Base-by-base conservation (phyloP, 2,113 vertebrate genomes). In the Xiphophorus hellerii region DNA sequence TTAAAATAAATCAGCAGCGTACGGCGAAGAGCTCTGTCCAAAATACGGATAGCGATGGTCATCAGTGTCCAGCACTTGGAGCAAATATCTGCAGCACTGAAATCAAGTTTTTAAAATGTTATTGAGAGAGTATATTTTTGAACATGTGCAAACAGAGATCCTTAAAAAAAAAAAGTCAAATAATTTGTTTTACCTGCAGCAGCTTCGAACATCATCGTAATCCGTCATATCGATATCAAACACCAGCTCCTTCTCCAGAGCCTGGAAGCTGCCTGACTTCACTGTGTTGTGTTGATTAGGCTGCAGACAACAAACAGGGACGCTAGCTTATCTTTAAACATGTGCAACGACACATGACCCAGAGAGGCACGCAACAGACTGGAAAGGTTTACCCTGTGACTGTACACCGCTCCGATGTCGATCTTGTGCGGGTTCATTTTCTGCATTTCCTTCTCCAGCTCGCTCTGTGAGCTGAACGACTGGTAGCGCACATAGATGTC, bases 141-240 rank as follows among this genome's bases (percentile, higher is more conserved):
- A 58, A 54, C 61, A 29, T 8, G 28, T 15, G 20, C 30, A 64
- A 5, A 25, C 31, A 25, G 29, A 64, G 5, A 25, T 17, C 8
- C 12, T 48, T 20, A 63, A 8, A 29, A 35, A 33, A 8, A 33
- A 64, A 2, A 35, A 17, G 6, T 63, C 0, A 62, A 2, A 65
- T 8, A 12, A 29, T 51, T 14, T 12, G 58, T 54, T 33, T 78
- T 87, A 99, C 97, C 97, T 98, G 95, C 97, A 99, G 77, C 97
- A 99, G 67, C 88, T 94, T 82, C 98, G 94, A 80, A 99, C 97
- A 0, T 98, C 98, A 0, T 99, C 96, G 3, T 99, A 99, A 90
- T 99, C 98, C 0, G 97, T 99, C 97, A 99, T 98, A 74, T 99
- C 98, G 0, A 99, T 99, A 90, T 99, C 98, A 78, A 99, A 99